phyloP scores from a whole-genome alignment of 1,140 invertebrate species.

The Mylabris phalerata region DNA sequence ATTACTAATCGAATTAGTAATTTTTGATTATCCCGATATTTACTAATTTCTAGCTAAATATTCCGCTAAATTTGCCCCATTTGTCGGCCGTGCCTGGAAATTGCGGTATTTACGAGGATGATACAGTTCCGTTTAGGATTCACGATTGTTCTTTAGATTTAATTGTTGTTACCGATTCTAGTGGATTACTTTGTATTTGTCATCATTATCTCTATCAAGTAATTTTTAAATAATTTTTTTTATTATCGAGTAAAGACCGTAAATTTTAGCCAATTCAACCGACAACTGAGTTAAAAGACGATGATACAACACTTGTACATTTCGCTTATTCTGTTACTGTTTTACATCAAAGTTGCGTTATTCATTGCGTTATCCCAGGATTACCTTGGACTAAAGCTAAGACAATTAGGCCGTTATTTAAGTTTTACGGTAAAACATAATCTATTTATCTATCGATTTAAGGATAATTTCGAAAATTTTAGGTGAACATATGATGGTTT shows the following conservation, averaged over 20 bases:
- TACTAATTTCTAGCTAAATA: slow-evolving; percentile 59
- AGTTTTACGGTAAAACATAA: slow-evolving; percentile 50
- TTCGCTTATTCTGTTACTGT: slow-evolving; percentile 77
- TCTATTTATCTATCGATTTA: background rate
- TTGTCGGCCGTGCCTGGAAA: slow-evolving; percentile 48
- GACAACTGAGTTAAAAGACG: slow-evolving; percentile 22
- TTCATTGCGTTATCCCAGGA: slow-evolving; percentile 72
- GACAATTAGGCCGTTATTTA: slow-evolving; percentile 65
- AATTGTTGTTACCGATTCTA: slow-evolving; percentile 64
- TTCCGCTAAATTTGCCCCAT: slow-evolving; percentile 72
- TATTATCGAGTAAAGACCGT: background rate
- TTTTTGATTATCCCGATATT: background rate
- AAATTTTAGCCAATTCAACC: slow-evolving; percentile 35
- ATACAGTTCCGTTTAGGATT: slow-evolving; percentile 65
- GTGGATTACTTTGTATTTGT: slow-evolving; percentile 71
- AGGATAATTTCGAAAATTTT: slow-evolving; percentile 21
- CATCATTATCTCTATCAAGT: slow-evolving; percentile 77
- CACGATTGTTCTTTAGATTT: slow-evolving; percentile 76
- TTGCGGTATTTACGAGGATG: slow-evolving; percentile 68
- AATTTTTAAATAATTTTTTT: background rate
- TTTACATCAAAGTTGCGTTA: slow-evolving; percentile 72
- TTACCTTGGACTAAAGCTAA: slow-evolving; percentile 69
- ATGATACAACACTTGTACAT: slow-evolving; percentile 51
- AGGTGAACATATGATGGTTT: slow-evolving; percentile 70
- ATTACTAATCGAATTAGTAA: no score